These are phyloP conservation scores for Myodes glareolus DNA, from an alignment of 2,113 vertebrate species.

Conservation along the genomic window DNA sequence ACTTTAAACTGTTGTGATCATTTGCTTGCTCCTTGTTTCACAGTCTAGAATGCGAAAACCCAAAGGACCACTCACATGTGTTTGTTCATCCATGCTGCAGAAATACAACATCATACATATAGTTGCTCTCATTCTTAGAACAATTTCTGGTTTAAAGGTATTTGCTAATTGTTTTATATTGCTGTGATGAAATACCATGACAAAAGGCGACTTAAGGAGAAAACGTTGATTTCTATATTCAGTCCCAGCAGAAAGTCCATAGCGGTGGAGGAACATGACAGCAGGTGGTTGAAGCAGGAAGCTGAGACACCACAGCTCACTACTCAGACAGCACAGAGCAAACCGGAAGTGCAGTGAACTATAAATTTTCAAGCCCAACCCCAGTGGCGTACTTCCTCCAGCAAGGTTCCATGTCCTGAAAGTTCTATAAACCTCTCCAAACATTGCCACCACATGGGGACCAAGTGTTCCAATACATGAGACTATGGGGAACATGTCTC, in stretches of 20 bases:
- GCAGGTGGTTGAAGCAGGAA: not conserved
- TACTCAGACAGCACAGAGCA: not conserved
- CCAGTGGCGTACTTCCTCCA: not conserved
- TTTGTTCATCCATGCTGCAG: not conserved
- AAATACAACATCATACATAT: not conserved
- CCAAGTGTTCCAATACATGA: not conserved
- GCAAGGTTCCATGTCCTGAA: not conserved
- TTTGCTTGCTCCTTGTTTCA: constrained; percentile 36
- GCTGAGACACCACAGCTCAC: too few species aligned
- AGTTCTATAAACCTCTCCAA: not conserved
- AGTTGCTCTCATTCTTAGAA: not conserved
- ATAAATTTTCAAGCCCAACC: not conserved
- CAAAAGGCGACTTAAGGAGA: not conserved
- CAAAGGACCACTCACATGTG: not conserved
- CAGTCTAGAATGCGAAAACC: constrained; percentile 10
- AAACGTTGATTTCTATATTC: not conserved
- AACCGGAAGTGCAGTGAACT: not conserved
- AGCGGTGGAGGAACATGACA: not conserved
- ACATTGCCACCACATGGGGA: not conserved
- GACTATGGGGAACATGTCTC: not conserved
- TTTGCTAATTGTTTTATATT: not conserved
- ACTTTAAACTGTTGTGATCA: not conserved
- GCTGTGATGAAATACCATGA: not conserved
- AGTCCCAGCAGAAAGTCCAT: not conserved
- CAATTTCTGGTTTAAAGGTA: constrained; percentile 16